These are phyloP conservation scores for Bombylius major DNA, from an alignment of 2,888 invertebrate species.

Conservation along the genomic window DNA sequence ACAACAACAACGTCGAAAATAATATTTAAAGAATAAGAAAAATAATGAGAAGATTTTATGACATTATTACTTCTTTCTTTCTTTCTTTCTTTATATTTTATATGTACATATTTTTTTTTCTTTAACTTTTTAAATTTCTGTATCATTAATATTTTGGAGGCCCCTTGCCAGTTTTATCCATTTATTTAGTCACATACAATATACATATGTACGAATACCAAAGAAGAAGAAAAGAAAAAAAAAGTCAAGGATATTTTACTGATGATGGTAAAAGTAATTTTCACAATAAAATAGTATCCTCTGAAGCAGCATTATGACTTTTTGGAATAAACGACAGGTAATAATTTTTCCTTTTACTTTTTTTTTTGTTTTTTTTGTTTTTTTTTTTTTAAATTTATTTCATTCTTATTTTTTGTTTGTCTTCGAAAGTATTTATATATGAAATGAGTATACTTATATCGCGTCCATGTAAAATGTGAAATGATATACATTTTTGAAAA, in stretches of 20 bases:
- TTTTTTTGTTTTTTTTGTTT: too few relatives aligned
- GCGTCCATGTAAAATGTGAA: too few relatives aligned
- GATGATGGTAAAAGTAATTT: slow-evolving; percentile 4
- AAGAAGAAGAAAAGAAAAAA: not conserved
- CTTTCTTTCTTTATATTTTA: not conserved
- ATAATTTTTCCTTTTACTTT: not conserved
- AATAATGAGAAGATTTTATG: slow-evolving; percentile 3
- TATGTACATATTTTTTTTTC: too few relatives aligned
- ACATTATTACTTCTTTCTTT: slow-evolving; percentile 1
- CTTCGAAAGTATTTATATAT: too few relatives aligned
- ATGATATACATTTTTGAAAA: not conserved
- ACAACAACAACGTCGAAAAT: too few relatives aligned
- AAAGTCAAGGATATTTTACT: slow-evolving; percentile 4
- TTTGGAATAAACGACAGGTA: slow-evolving; percentile 10
- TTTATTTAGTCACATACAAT: too few relatives aligned
- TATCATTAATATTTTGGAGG: slow-evolving; percentile 7
- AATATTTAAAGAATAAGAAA: not conserved
- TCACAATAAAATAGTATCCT: not conserved
- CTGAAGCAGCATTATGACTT: slow-evolving; percentile 11
- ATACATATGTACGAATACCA: not conserved
- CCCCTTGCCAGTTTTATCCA: slow-evolving; percentile 2
- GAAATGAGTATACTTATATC: too few relatives aligned
- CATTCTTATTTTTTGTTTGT: too few relatives aligned
- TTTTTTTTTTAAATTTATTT: too few relatives aligned
- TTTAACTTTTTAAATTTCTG: not conserved